Conservation (phyloP, 2,113 vertebrate species). For the Scomber scombrus region DNA sequence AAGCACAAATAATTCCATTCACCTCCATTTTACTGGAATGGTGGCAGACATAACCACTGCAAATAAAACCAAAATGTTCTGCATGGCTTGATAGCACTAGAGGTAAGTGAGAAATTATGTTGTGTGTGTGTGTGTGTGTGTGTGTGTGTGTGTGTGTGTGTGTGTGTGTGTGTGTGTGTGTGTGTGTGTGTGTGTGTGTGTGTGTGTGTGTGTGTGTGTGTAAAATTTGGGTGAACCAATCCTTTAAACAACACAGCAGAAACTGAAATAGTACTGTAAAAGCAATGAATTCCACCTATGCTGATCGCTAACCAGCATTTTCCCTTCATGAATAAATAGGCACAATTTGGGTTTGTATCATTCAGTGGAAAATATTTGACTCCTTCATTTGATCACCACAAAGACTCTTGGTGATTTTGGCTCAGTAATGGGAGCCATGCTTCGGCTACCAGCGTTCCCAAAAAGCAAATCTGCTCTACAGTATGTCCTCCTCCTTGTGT, state of each 20-base stretch:
- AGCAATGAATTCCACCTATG: conserved; percentile 50
- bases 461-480: conserved; percentile 52
- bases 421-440: conserved; percentile 65
- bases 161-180: neutral
- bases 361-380: conserved; percentile 68
- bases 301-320: conserved; percentile 54
- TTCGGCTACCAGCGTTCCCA: conserved; percentile 20
- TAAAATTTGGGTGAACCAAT: conserved; percentile 32
- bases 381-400: conserved; percentile 62
- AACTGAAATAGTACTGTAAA: conserved; percentile 43
- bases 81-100: neutral
- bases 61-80: conserved; percentile 10
- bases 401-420: conserved; percentile 63
- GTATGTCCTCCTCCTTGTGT: conserved; percentile 55
- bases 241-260: conserved; percentile 25
- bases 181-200: conserved; percentile 6
- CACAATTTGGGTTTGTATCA: conserved; percentile 26
- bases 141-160: neutral
- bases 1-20: neutral
- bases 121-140: neutral
- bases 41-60: neutral
- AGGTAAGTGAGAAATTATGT: neutral
- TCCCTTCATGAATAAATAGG: conserved; percentile 55
- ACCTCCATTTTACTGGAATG: neutral
- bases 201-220: neutral